Conservation (phyloP, 2,113 vertebrate species). For the Galeopterus variegatus region DNA sequence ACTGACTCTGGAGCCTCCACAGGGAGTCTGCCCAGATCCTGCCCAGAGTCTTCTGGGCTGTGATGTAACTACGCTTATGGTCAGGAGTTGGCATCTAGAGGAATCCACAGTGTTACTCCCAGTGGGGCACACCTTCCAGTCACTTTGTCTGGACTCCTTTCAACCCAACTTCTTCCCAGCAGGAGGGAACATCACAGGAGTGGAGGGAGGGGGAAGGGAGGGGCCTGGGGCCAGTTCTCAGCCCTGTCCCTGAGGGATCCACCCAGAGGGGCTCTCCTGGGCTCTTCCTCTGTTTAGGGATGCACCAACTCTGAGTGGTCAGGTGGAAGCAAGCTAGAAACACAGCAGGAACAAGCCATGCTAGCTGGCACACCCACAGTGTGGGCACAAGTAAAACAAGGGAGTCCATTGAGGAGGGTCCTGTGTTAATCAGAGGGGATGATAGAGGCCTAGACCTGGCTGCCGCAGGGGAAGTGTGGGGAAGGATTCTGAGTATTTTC, state of each 20-base stretch:
- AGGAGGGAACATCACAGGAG: no score
- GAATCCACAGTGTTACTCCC: neutral
- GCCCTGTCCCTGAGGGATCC: no score
- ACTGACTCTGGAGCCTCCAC: neutral
- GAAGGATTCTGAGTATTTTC: neutral
- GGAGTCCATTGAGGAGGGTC: neutral
- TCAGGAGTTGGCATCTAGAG: neutral
- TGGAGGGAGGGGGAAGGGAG: no score
- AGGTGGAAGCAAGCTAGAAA: no score
- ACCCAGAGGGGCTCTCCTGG: no score
- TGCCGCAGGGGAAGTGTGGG: neutral
- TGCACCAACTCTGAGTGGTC: no score
- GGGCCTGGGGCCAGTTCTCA: no score
- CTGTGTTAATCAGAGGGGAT: neutral
- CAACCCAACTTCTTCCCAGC: no score
- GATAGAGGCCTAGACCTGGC: neutral
- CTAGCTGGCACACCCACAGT: neutral
- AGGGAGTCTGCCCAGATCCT: neutral
- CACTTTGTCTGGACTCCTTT: no score
- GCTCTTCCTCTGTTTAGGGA: no score
- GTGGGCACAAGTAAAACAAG: neutral
- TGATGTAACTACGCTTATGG: neutral
- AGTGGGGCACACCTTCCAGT: no score
- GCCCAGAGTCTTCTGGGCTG: neutral
- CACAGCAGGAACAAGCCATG: no score